These are phyloP conservation scores for Balaeniceps rex DNA, from an alignment of 2,113 vertebrate genomes.

Conservation along the genomic window DNA sequence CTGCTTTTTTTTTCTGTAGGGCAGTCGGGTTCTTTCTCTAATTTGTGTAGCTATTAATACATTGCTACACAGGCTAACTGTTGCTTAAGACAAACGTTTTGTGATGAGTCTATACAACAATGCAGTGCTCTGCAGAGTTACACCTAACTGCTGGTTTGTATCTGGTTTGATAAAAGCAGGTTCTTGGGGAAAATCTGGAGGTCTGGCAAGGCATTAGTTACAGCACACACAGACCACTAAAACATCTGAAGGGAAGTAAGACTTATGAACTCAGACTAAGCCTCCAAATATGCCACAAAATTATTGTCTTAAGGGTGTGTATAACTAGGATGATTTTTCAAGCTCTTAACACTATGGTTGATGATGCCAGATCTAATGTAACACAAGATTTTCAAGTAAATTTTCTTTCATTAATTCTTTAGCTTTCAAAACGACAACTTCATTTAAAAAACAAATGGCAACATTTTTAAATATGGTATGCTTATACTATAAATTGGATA, in stretches of 20 bases:
- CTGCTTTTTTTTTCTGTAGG: fast-evolving
- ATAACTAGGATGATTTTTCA: not conserved
- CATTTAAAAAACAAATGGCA: not conserved
- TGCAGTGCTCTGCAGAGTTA: not conserved
- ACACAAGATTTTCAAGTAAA: not conserved
- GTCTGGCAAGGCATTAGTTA: not conserved
- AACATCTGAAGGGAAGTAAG: not conserved
- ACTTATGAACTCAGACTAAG: not conserved
- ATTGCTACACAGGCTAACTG: not conserved
- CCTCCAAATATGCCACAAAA: not conserved
- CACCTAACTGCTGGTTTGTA: not conserved
- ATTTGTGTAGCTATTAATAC: not conserved
- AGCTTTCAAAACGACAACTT: not conserved
- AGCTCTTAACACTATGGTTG: not conserved
- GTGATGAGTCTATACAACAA: not conserved
- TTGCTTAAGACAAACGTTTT: not conserved
- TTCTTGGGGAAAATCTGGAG: not conserved
- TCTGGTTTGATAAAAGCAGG: not conserved
- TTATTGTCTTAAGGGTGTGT: not conserved
- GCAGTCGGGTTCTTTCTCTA: not conserved
- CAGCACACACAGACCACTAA: not conserved
- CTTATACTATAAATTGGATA: not conserved
- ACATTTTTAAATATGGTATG: not conserved
- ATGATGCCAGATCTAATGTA: not conserved
- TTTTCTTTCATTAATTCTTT: not conserved